These are phyloP conservation scores for Kradibia gibbosae DNA, from an alignment of 1,140 invertebrate genomes.

Conservation along the genomic window DNA sequence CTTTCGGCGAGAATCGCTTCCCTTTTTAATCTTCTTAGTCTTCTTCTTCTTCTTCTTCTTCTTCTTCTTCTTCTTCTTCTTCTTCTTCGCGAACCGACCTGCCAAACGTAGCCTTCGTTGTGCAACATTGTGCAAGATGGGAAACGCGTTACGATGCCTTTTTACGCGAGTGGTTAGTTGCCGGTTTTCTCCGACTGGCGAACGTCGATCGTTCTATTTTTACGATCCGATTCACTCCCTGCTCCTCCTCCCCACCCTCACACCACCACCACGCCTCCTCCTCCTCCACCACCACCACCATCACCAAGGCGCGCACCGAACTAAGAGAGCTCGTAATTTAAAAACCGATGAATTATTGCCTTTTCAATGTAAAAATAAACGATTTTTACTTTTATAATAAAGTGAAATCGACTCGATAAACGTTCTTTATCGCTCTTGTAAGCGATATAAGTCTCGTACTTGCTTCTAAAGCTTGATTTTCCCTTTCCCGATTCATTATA, in stretches of 20 bases:
- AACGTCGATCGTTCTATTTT: neutral
- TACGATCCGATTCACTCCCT: neutral
- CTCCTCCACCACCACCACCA: neutral
- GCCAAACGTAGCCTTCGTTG: slow-evolving; percentile 35
- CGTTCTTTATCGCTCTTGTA: neutral
- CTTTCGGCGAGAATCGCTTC: neutral
- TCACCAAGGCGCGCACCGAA: neutral
- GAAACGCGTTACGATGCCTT: neutral
- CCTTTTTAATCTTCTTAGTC: no score
- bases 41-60: no score
- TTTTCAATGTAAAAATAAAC: neutral
- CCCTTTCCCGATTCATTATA: neutral
- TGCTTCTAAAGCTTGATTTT: neutral
- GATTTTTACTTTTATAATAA: neutral
- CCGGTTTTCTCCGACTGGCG: neutral
- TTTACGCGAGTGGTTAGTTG: neutral
- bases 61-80: no score
- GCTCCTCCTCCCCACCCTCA: no score
- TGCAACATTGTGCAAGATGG: slow-evolving; percentile 31
- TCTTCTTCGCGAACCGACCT: neutral
- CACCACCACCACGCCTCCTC: neutral
- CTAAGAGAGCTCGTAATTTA: neutral
- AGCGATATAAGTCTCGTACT: neutral
- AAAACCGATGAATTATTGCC: neutral
- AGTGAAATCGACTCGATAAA: neutral